phyloP scores from a whole-genome alignment of 2,113 vertebrate genomes.

The Pitta sordida region DNA sequence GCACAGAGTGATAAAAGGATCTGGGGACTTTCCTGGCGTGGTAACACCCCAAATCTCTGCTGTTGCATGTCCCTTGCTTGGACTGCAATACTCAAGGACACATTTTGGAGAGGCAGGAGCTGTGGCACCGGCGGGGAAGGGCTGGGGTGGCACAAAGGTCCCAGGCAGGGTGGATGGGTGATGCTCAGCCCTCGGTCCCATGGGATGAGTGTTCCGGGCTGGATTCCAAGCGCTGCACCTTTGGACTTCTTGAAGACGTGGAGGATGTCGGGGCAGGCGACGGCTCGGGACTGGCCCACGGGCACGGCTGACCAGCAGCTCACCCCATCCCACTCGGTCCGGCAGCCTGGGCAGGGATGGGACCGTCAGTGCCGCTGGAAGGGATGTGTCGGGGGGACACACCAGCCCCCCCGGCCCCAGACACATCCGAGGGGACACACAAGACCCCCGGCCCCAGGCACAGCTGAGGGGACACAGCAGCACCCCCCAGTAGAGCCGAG shows the following conservation, averaged over 20 bases:
- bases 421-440: background rate
- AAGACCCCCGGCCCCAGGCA: background rate
- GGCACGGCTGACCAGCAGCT: slow-evolving; percentile 61
- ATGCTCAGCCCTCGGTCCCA: background rate
- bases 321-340: slow-evolving; percentile 66
- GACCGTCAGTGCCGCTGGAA: rapidly evolving
- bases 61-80: background rate
- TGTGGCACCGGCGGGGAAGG: background rate
- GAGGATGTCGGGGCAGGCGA: slow-evolving; percentile 46
- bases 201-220: rapidly evolving
- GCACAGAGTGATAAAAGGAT: background rate
- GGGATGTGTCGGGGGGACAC: background rate
- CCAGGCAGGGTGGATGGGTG: background rate
- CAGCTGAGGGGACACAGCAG: background rate
- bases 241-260: slow-evolving; percentile 16
- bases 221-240: slow-evolving; percentile 10
- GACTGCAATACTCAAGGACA: background rate
- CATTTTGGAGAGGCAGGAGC: background rate
- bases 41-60: background rate
- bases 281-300: background rate
- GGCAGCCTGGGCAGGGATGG: slow-evolving; percentile 46
- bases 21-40: background rate
- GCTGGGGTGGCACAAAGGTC: background rate
- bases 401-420: background rate
- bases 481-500: background rate